These are phyloP conservation scores for Pteronotus mesoamericanus DNA, from an alignment of 2,797 vertebrate species.

Conservation along the genomic window DNA sequence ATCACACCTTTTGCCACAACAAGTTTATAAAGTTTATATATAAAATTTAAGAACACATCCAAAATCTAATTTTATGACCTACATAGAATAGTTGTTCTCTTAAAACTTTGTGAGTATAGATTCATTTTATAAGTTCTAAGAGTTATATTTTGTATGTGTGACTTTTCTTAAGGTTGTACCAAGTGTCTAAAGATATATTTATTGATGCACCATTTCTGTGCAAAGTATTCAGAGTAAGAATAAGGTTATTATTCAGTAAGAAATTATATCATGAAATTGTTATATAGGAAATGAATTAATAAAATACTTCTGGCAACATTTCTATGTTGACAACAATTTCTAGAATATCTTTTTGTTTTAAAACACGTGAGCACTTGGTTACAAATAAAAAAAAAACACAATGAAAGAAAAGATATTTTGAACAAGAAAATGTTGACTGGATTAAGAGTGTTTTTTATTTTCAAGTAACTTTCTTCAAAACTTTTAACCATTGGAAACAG, in stretches of 20 bases:
- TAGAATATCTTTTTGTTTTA: background rate
- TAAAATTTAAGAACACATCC: background rate
- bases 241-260: background rate
- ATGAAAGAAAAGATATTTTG: background rate
- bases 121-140: background rate
- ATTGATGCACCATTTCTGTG: background rate
- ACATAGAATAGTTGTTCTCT: background rate
- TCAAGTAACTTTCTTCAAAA: background rate
- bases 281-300: background rate
- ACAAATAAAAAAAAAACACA: background rate
- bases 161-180: background rate
- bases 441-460: background rate
- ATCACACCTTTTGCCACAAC: background rate
- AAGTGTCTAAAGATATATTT: background rate
- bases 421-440: background rate
- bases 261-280: background rate
- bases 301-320: background rate
- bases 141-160: background rate
- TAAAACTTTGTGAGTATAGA: background rate
- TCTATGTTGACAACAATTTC: background rate
- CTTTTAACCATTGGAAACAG: background rate
- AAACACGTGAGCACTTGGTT: background rate
- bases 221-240: background rate
- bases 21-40: background rate
- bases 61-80: background rate